Evolutionary conservation across 2,113 vertebrate species (phyloP), one percentile per base, ranked within the genome.

Genomic region (Chloropsis cyanopogon): DNA sequence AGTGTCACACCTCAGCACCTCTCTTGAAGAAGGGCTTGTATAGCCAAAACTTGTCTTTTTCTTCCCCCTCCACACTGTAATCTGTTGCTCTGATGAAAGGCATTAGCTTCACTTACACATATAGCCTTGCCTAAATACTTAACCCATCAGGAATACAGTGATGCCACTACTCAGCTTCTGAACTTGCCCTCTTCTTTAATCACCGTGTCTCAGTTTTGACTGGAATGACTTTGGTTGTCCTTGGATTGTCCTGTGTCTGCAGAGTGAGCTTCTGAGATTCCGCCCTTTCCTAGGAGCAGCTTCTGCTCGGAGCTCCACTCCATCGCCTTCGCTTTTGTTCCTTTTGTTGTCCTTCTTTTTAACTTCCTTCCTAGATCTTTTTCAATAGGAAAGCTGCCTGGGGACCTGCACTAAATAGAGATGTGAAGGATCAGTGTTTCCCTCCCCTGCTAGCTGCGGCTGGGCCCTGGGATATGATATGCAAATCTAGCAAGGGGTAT

Each of bases 361-460:
- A 96, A 90, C 92, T 97, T 96, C 86, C 92, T 96, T 81, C 86
- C 95, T 92, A 96, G 95, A 96, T 96, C 80, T 92, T 86, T 93
- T 95, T 95, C 90, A 93, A 83, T 81, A 88, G 91, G 53, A 91
- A 84, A 69, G 52, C 76, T 93, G 88, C 94, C 96, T 96, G 83
- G 96, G 96, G 96, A 94, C 80, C 73, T 96, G 95, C 83, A 60
- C 88, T 96, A 96, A 83, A 96, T 88, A 94, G 86, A 92, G 80
- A 94, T 94, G 88, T 24, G 26, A 93, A 90, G 68, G 64, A 95
- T 88, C 76, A 68, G 64, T 92, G 71, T 75, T 96, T 93, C 80
- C 72, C 85, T 94, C 76, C 44, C 29, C 68, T 90, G 72, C 82
- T 95, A 83, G 69, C 72, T 94, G 60, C 1, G 3, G 7, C 65